These are phyloP conservation scores for Dicranocentrus wangi DNA, from an alignment of 2,888 invertebrate species.

Conservation along the genomic window DNA sequence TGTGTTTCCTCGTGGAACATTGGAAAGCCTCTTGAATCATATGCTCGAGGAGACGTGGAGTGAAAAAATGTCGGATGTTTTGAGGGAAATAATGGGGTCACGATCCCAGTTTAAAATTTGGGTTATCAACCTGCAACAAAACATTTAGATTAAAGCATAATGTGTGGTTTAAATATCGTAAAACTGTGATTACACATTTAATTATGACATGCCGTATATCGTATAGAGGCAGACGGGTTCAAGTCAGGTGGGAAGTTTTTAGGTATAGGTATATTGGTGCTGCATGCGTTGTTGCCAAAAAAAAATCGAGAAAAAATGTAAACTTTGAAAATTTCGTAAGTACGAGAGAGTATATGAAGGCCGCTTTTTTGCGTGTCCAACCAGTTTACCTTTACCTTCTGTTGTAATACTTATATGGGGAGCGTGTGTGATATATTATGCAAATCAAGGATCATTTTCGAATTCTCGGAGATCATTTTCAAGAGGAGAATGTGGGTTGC, in stretches of 20 bases:
- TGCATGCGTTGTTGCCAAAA: background rate
- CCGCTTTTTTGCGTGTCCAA: constrained; percentile 32
- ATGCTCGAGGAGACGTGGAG: background rate
- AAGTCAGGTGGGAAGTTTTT: no score
- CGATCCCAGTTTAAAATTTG: background rate
- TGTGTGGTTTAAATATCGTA: constrained; percentile 5
- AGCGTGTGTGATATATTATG: constrained; percentile 22
- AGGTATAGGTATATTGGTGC: background rate
- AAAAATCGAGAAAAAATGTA: background rate
- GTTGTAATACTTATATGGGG: background rate
- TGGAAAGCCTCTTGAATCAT: background rate
- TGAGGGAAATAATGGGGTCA: background rate
- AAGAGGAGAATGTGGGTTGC: constrained; percentile 16
- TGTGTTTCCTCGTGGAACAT: constrained; percentile 10
- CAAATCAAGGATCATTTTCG: constrained; percentile 26
- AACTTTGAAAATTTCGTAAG: no score
- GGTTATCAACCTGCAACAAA: constrained; percentile 11
- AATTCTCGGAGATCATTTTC: background rate
- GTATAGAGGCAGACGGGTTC: no score
- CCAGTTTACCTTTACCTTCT: constrained; percentile 40
- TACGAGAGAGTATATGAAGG: constrained; percentile 46
- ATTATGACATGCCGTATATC: background rate
- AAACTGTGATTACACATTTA: background rate
- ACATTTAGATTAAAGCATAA: no score
- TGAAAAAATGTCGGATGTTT: background rate